Percentiles rank a stretch among this genome's conserved stretches.
Conservation (phyloP, 37 sponge, comb jelly and placozoan genomes). For the Haliclona indistincta region DNA sequence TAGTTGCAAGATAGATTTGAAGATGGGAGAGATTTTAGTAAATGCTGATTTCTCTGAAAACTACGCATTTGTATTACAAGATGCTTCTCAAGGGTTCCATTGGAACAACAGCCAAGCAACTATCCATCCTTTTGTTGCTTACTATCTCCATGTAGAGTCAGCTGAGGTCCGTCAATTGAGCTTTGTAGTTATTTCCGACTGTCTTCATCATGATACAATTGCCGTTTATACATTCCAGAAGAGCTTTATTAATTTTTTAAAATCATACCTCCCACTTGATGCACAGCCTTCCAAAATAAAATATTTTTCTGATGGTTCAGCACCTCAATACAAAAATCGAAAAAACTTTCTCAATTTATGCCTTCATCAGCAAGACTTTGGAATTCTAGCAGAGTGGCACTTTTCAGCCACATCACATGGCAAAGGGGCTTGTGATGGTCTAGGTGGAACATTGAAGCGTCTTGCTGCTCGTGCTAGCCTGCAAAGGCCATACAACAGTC, state of each 20-base stretch:
- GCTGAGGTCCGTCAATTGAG: slow-evolving; percentile 29
- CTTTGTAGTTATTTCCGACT: slow-evolving; percentile 43
- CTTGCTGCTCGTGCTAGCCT: slow-evolving; percentile 57
- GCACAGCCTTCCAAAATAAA: slow-evolving; percentile 25
- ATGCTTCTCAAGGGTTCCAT: slow-evolving; percentile 59
- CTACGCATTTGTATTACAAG: slow-evolving; percentile 54
- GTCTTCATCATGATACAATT: slow-evolving; percentile 44
- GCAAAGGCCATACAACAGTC: slow-evolving; percentile 44
- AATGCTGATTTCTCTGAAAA: slow-evolving; percentile 59
- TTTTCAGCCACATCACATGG: slow-evolving; percentile 68
- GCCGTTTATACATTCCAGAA: slow-evolving; percentile 36
- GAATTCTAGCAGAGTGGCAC: slow-evolving; percentile 45
- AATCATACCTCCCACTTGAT: neutral
- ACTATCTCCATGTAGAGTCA: slow-evolving; percentile 6
- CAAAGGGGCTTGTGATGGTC: slow-evolving; percentile 56
- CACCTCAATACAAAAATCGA: slow-evolving; percentile 1
- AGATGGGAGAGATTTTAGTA: slow-evolving; percentile 34
- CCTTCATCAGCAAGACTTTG: slow-evolving; percentile 38
- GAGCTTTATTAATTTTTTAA: slow-evolving; percentile 17
- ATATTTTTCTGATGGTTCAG: slow-evolving; percentile 17
- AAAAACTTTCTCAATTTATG: slow-evolving; percentile 18
- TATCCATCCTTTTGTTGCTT: slow-evolving; percentile 44
- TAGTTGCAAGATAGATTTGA: slow-evolving; percentile 10
- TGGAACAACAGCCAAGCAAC: slow-evolving; percentile 65
- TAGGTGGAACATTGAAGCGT: slow-evolving; percentile 45